A percentile compares a stretch with the other conserved stretches of the same genome.
Evolutionary conservation across 2,797 vertebrate species (phyloP).

Genomic region (Poliocrania exsul): DNA sequence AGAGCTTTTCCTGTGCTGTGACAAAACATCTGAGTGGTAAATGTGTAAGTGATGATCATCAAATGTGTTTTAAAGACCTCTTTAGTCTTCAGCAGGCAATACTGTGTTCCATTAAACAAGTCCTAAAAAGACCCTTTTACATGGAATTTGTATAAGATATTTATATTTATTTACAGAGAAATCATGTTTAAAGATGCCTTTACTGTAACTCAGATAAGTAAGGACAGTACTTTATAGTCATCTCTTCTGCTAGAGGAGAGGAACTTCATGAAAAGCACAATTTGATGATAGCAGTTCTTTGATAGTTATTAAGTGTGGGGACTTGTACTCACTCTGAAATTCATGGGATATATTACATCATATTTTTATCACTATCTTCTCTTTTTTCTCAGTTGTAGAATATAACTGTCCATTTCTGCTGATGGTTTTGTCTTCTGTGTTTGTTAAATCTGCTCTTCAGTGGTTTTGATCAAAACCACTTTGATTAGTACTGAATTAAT

Average conservation of each 20-base stretch:
- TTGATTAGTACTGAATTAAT: not conserved
- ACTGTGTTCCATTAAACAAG: not conserved
- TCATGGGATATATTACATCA: accelerated
- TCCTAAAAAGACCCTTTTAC: not conserved
- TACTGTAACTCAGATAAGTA: not conserved
- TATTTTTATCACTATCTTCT: not conserved
- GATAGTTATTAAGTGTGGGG: not conserved
- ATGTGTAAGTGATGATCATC: not conserved
- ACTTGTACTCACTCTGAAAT: not conserved
- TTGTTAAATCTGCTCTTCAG: not conserved
- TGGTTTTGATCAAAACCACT: not conserved
- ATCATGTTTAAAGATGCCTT: not conserved
- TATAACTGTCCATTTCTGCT: not conserved
- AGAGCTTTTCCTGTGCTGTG: not conserved
- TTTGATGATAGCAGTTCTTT: not conserved
- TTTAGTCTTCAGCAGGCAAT: not conserved
- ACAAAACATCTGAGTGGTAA: not conserved
- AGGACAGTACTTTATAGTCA: not conserved
- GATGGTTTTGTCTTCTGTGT: not conserved
- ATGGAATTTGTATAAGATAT: not conserved
- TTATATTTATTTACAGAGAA: not conserved
- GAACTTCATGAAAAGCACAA: not conserved
- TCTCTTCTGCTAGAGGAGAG: not conserved
- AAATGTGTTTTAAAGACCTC: not conserved
- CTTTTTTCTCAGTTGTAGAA: not conserved